A percentile compares a stretch with the other conserved stretches of the same genome.
These are phyloP conservation scores for Zaprionus ghesquierei DNA, from an alignment of 1,140 invertebrate species.

Conservation along the genomic window DNA sequence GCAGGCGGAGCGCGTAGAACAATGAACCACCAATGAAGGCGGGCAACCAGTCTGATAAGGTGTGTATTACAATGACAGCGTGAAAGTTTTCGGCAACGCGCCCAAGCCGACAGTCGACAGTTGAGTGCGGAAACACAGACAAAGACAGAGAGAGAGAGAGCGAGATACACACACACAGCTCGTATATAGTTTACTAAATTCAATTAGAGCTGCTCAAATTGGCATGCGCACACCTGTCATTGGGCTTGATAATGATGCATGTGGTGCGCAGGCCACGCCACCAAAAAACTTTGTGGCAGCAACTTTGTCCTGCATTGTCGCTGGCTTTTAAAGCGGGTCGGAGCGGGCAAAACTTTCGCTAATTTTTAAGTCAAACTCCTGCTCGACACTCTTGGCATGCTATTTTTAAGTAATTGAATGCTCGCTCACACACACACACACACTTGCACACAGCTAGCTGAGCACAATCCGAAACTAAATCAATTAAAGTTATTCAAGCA, in stretches of 20 bases:
- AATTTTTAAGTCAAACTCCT: conserved; percentile 42
- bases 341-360: conserved; percentile 42
- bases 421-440: conserved; percentile 9
- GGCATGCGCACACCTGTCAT: conserved; percentile 78
- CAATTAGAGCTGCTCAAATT: conserved; percentile 76
- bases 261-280: conserved; percentile 57
- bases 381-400: conserved; percentile 50
- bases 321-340: conserved; percentile 36
- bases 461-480: conserved; percentile 55
- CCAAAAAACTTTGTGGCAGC: conserved; percentile 58
- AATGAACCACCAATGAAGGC: conserved; percentile 32
- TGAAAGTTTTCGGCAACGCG: conserved; percentile 56
- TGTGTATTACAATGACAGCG: conserved; percentile 79
- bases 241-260: conserved; percentile 77
- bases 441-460: conserved; percentile 12
- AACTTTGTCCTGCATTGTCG: conserved; percentile 53
- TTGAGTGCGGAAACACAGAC: not conserved
- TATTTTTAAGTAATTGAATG: conserved; percentile 62
- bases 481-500: conserved; percentile 77
- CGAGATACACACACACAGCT: conserved; percentile 16
- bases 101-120: conserved; percentile 3
- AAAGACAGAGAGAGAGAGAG: conserved; percentile 34
- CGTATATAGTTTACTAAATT: conserved; percentile 72
- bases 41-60: conserved; percentile 45
- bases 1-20: conserved; percentile 13